phyloP scores from a whole-genome alignment of 2,888 invertebrate genomes.

The Acanthosepion esculentum region DNA sequence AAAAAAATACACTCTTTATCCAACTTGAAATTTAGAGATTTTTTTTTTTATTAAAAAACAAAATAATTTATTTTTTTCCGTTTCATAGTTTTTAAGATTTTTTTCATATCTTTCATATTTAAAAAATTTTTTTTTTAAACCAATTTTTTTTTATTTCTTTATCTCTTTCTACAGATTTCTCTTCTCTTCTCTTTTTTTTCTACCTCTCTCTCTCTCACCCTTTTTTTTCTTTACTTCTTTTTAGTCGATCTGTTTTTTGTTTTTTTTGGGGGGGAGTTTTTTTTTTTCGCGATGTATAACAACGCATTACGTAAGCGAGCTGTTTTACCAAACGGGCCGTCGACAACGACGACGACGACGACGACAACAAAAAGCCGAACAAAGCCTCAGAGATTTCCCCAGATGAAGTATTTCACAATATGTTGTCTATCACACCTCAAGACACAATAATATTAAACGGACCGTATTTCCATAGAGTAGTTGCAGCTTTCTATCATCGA shows the following conservation, averaged over 20 bases:
- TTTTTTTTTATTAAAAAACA: not conserved
- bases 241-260: not conserved
- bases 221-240: not conserved
- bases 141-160: not conserved
- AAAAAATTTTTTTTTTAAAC: not conserved
- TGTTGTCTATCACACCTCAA: not conserved
- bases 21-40: not conserved
- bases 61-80: not conserved
- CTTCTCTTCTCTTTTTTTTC: not conserved
- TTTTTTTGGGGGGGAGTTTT: too few relatives aligned
- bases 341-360: not conserved
- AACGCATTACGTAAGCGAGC: not conserved
- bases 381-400: not conserved
- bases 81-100: too few relatives aligned
- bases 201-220: not conserved
- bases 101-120: too few relatives aligned
- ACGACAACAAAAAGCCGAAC: not conserved
- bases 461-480: not conserved
- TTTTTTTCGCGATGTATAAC: not conserved
- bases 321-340: not conserved
- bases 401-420: constrained; percentile 42
- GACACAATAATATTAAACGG: not conserved
- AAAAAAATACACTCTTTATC: not conserved
- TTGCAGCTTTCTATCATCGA: constrained; percentile 35
- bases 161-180: too few relatives aligned